These are phyloP conservation scores for Villa cingulata DNA, from an alignment of 2,888 invertebrate genomes.

Conservation along the genomic window DNA sequence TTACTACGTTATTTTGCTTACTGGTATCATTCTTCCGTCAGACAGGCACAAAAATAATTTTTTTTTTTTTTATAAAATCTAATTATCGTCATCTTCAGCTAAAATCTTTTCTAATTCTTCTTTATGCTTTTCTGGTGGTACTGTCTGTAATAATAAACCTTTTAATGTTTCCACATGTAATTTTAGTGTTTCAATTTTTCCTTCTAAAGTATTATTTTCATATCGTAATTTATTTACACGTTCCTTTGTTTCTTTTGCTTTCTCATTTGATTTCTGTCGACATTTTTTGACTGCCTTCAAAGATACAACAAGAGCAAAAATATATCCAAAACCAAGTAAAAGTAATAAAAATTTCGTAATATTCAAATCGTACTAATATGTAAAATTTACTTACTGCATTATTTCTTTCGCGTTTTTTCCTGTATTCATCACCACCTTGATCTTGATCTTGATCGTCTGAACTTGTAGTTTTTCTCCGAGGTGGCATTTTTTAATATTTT, in stretches of 20 bases:
- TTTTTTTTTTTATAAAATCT: too few species aligned
- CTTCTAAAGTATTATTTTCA: slow-evolving; percentile 6
- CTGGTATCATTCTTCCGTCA: too few species aligned
- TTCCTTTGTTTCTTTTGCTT: slow-evolving; percentile 7
- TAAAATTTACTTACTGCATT: slow-evolving; percentile 25
- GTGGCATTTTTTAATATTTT: slow-evolving; percentile 23
- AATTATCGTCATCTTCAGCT: background rate
- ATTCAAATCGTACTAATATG: background rate
- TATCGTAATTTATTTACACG: slow-evolving; percentile 5
- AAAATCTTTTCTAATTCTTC: slow-evolving; percentile 3
- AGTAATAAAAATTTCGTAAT: too few species aligned
- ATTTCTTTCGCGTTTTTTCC: slow-evolving; percentile 31
- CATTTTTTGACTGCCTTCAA: slow-evolving; percentile 11
- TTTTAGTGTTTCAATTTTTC: slow-evolving; percentile 5
- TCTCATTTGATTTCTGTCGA: slow-evolving; percentile 9
- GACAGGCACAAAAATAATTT: too few species aligned
- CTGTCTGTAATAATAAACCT: background rate
- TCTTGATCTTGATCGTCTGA: slow-evolving; percentile 22
- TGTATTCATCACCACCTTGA: slow-evolving; percentile 25
- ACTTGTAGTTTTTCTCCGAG: slow-evolving; percentile 27
- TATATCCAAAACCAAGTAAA: too few species aligned
- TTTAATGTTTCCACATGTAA: slow-evolving; percentile 5
- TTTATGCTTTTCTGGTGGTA: background rate
- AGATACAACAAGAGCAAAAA: too few species aligned
- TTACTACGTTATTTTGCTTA: too few species aligned